A percentile compares a stretch with the other conserved stretches of the same genome.
These are phyloP conservation scores for Peromyscus attwateri DNA, from an alignment of 2,797 vertebrate species.

Conservation along the genomic window DNA sequence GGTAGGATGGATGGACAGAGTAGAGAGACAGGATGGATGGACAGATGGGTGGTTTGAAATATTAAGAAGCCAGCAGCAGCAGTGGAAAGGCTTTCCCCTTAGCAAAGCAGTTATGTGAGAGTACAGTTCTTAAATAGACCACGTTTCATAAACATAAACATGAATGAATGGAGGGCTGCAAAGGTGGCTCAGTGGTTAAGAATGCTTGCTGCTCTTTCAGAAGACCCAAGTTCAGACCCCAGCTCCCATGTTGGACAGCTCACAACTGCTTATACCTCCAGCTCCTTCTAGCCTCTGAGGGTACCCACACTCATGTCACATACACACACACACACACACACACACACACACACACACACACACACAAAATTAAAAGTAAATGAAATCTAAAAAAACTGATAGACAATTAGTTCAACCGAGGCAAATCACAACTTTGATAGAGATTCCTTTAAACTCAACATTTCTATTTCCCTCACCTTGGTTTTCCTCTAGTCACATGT, in stretches of 20 bases:
- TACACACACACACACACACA: neutral
- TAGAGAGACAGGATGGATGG: neutral
- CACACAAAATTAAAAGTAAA: neutral
- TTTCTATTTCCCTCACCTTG: conserved; percentile 39
- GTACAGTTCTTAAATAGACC: neutral
- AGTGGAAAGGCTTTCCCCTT: conserved; percentile 34
- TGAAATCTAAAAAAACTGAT: neutral
- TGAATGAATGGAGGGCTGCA: neutral
- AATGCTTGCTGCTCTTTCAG: neutral
- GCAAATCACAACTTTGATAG: neutral
- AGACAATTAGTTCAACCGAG: neutral
- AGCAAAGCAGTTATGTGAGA: neutral
- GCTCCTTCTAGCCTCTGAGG: neutral
- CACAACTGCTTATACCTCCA: neutral
- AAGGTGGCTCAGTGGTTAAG: neutral
- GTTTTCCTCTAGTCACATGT: conserved; percentile 34
- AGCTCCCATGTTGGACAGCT: neutral
- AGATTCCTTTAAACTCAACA: neutral
- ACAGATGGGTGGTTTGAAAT: neutral
- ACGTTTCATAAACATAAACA: conserved; percentile 6
- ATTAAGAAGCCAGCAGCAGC: neutral
- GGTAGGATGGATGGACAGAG: neutral
- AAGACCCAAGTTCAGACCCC: neutral
- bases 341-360: neutral
- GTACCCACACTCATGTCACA: neutral